phyloP scores from a whole-genome alignment of 2,113 vertebrate species.

The Rhinopithecus roxellana region DNA sequence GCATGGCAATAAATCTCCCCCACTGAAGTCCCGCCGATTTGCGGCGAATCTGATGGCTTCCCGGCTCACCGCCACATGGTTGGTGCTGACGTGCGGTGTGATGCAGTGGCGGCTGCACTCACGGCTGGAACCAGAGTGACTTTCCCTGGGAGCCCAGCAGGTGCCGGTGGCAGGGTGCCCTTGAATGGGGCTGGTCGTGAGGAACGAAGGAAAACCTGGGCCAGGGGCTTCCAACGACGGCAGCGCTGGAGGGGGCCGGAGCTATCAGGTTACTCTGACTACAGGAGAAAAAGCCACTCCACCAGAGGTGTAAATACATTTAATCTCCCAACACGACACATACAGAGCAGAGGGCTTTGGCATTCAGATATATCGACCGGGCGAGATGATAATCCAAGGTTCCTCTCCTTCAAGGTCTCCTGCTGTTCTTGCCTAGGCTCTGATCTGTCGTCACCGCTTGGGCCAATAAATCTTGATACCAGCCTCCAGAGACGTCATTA shows the following conservation, averaged over 20 bases:
- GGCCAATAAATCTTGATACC: conserved; percentile 83
- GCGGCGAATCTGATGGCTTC: neutral
- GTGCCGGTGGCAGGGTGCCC: neutral
- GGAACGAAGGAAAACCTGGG: neutral
- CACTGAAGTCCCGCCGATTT: neutral
- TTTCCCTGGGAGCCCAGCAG: neutral
- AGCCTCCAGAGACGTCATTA: conserved; percentile 81
- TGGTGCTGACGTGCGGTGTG: rapidly evolving
- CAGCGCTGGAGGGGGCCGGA: neutral
- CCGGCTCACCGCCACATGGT: neutral
- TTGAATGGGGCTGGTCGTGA: neutral
- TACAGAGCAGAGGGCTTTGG: conserved; percentile 33
- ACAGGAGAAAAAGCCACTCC: conserved; percentile 34
- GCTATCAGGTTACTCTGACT: neutral
- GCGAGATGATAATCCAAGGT: conserved; percentile 74
- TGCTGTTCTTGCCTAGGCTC: conserved; percentile 75
- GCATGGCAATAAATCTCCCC: conserved; percentile 62
- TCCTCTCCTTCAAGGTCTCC: conserved; percentile 79
- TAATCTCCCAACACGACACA: conserved; percentile 50
- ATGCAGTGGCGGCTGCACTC: rapidly evolving
- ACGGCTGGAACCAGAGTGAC: no score
- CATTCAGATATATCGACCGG: conserved; percentile 64
- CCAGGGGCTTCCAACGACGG: neutral
- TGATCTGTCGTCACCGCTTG: conserved; percentile 76
- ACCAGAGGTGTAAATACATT: conserved; percentile 18